Evolutionary conservation across 2,113 vertebrate genomes (phyloP).

Genomic region (Crotalus horridus): DNA sequence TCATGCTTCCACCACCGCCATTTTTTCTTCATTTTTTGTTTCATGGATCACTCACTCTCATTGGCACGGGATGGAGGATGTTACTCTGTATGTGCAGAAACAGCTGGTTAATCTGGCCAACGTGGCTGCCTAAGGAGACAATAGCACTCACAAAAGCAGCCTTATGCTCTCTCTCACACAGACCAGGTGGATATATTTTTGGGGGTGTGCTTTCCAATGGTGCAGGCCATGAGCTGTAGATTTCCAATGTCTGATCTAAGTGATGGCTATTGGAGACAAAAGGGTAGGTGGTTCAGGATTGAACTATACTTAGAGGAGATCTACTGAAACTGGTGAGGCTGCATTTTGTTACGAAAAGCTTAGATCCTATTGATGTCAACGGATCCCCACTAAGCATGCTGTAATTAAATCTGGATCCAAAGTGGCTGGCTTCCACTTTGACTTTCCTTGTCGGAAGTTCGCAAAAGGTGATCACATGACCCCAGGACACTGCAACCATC

Average conservation of each 20-base stretch:
- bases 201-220: neutral
- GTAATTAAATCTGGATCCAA: neutral
- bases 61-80: neutral
- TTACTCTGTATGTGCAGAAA: neutral
- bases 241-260: neutral
- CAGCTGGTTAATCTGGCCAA: neutral
- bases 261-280: neutral
- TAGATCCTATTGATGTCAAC: neutral
- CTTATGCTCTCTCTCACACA: neutral
- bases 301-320: neutral
- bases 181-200: neutral
- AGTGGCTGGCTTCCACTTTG: neutral
- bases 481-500: neutral
- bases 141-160: neutral
- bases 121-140: neutral
- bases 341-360: neutral
- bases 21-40: neutral
- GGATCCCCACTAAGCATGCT: neutral
- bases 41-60: neutral
- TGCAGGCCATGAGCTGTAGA: neutral
- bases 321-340: neutral
- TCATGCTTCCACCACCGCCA: neutral
- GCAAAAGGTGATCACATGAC: neutral
- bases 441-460: neutral
- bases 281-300: neutral